phyloP scores from a whole-genome alignment of 2,888 invertebrate genomes.

The Hydriomena furcata region DNA sequence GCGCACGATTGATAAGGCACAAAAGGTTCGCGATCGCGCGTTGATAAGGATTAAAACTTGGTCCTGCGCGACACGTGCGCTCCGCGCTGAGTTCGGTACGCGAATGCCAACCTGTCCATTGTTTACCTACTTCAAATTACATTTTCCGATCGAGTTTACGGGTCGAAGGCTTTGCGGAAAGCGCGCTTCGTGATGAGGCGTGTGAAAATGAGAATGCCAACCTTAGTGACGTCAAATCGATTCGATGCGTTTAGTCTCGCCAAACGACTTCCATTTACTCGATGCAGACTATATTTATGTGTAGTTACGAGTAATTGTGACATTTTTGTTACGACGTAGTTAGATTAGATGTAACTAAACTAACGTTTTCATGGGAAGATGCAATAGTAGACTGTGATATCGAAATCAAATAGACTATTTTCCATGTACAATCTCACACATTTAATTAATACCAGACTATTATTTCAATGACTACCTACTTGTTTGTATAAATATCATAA shows the following conservation, averaged over 20 bases:
- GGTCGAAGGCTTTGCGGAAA: slow-evolving; percentile 66
- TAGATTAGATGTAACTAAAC: too few relatives aligned
- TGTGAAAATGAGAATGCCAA: slow-evolving; percentile 15
- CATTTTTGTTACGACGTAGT: too few relatives aligned
- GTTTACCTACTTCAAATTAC: slow-evolving; percentile 75
- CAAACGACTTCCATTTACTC: background rate
- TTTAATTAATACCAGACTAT: too few relatives aligned
- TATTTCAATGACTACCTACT: too few relatives aligned
- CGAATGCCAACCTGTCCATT: slow-evolving; percentile 75
- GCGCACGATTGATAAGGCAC: slow-evolving; percentile 66
- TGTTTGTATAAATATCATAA: too few relatives aligned
- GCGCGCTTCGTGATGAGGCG: slow-evolving; percentile 16
- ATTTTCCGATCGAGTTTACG: slow-evolving; percentile 77
- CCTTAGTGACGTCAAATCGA: slow-evolving; percentile 11
- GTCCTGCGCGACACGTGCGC: slow-evolving; percentile 63
- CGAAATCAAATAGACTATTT: too few relatives aligned
- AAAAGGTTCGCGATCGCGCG: slow-evolving; percentile 54
- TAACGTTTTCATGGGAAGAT: too few relatives aligned
- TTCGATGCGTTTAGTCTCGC: slow-evolving; percentile 10
- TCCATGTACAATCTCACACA: too few relatives aligned
- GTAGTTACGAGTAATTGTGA: too few relatives aligned
- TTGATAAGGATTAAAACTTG: slow-evolving; percentile 55
- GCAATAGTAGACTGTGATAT: too few relatives aligned
- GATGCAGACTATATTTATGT: too few relatives aligned
- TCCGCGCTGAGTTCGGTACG: slow-evolving; percentile 67